A percentile compares a stretch with the other conserved stretches of the same genome.
These are phyloP conservation scores for Spondyliosoma cantharus DNA, from an alignment of 2,797 vertebrate genomes.

Conservation along the genomic window DNA sequence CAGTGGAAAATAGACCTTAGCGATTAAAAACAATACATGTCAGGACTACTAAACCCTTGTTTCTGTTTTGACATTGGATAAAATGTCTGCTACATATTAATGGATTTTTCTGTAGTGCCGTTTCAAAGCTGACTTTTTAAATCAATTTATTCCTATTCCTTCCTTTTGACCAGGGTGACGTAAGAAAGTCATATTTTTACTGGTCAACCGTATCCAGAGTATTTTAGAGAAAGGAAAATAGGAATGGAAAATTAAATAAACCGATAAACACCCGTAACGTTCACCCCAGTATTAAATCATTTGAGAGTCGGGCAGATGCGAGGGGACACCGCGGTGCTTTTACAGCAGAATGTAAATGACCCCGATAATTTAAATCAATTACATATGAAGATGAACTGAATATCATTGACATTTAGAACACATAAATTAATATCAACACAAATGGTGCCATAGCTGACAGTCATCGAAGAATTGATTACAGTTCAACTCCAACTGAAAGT, in stretches of 20 bases:
- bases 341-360: background rate
- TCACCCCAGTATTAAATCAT: background rate
- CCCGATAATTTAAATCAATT: constrained; percentile 13
- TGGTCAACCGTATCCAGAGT: background rate
- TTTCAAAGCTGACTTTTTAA: background rate
- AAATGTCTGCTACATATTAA: background rate
- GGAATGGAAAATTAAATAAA: background rate
- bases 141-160: too few relatives aligned
- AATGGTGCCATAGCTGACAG: background rate
- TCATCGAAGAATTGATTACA: constrained; percentile 6
- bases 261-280: background rate
- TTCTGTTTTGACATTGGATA: background rate
- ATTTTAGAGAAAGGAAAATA: background rate
- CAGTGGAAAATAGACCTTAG: background rate
- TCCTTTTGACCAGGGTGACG: background rate
- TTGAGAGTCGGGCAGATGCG: background rate
- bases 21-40: background rate
- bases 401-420: constrained; percentile 35
- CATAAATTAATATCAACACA: constrained; percentile 20
- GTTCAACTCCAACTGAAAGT: constrained; percentile 1
- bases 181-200: background rate
- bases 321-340: background rate
- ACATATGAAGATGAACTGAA: constrained; percentile 13
- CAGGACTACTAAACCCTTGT: background rate
- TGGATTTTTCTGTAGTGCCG: background rate